A percentile compares a stretch with the other conserved stretches of the same genome.
phyloP scores from a whole-genome alignment of 1,140 invertebrate genomes.

The Cheumatopsyche charites region DNA sequence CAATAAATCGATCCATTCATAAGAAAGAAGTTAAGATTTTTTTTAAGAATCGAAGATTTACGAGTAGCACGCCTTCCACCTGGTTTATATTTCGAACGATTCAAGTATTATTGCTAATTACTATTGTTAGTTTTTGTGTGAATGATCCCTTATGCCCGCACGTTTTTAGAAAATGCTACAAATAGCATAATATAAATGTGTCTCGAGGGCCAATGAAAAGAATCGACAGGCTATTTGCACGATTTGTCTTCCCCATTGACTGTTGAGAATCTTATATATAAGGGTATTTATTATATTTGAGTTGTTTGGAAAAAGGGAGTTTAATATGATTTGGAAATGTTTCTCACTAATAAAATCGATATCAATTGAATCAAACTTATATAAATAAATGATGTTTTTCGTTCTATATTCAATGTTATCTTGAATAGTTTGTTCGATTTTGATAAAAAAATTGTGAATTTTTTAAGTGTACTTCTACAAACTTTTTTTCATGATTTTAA shows the following conservation, averaged over 20 bases:
- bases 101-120: slow-evolving; percentile 36
- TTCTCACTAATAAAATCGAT: too few species aligned
- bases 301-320: too few species aligned
- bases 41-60: slow-evolving; percentile 23
- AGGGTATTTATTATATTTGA: slow-evolving; percentile 26
- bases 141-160: slow-evolving; percentile 48
- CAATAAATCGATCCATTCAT: too few species aligned
- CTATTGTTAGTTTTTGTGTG: slow-evolving; percentile 28
- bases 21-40: too few species aligned
- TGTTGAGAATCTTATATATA: slow-evolving; percentile 31
- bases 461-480: too few species aligned
- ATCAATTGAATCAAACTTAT: too few species aligned
- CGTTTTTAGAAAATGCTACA: slow-evolving; percentile 14
- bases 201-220: slow-evolving; percentile 23
- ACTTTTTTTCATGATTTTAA: too few species aligned
- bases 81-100: slow-evolving; percentile 32
- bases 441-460: too few species aligned
- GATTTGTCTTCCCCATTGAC: slow-evolving; percentile 40
- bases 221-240: slow-evolving; percentile 41
- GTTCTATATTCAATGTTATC: too few species aligned
- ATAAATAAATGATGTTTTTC: too few species aligned
- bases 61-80: slow-evolving; percentile 39
- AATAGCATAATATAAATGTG: slow-evolving; percentile 5
- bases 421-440: too few species aligned
- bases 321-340: too few species aligned